Base-by-base conservation (phyloP, 2,888 invertebrate species). In the Yponomeuta cagnagella region DNA sequence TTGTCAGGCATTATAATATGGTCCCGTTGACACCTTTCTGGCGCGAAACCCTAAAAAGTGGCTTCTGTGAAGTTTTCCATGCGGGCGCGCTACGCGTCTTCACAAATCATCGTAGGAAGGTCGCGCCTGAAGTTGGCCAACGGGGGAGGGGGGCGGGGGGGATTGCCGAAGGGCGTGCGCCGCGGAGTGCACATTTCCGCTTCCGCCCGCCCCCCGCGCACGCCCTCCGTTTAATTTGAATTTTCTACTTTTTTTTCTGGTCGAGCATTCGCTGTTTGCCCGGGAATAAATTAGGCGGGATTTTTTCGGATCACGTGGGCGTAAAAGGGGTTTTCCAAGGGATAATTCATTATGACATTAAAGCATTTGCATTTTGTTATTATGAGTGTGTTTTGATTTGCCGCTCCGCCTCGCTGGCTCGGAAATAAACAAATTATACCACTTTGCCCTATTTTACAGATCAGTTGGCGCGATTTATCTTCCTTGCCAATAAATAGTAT, bases 161-260 rank as follows among this genome's bases (percentile, higher is more conserved):
- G 43, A 5, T 1, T 43, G 43, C 43, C 43, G 5, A 43, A 43
- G 43, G 43, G 33, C n/a, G 30, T 43, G 30, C 15, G 67, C 15
- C 31, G 37, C 43, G 6, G 43, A 67, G 67, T 67, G 37, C 67
- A 67, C 67, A 67, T 43, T 67, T 67, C 67, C 67, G 67, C n/a
- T 67, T 43, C 67, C 67, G n/a, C 67, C n/a, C 67, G 30, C 67
- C 67, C 67, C 37, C 15, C 52, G 15, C 52, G 52, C 52, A 9
- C 52, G 15, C 52, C 52, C 52, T 43, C 31, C 33, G 10, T 33
- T 37, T 15, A 67, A 67, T 67, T 67, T 67, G 67, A 67, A 67
- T 67, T 67, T 67, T 67, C 1, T 9, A 67, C n/a, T n/a, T 67
- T 67, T 67, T 23, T 67, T 67, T 65, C 12, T 31, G 30, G 33